Evolutionary conservation across 2,797 vertebrate species (phyloP).

Genomic region (Halcyon badia): DNA sequence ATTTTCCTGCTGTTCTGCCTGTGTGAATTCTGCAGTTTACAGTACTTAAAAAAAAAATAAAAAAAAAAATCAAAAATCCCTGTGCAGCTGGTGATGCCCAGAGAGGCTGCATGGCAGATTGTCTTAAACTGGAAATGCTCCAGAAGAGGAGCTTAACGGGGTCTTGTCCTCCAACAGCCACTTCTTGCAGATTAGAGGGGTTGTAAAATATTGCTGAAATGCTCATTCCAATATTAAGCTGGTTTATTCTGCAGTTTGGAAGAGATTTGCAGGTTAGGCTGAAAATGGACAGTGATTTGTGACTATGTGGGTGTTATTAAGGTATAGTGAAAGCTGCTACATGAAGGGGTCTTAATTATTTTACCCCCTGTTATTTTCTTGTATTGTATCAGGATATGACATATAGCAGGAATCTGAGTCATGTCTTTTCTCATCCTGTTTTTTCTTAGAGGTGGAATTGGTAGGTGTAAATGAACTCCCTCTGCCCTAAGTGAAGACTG

Average conservation of each 20-base stretch:
- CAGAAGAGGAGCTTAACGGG: slow-evolving; percentile 21
- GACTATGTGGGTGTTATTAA: background rate
- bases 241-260: background rate
- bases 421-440: background rate
- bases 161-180: background rate
- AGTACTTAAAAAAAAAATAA: background rate
- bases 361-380: background rate
- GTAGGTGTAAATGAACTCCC: background rate
- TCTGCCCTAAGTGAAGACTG: background rate
- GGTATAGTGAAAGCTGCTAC: background rate
- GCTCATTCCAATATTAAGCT: background rate
- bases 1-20: background rate
- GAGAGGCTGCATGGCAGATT: background rate
- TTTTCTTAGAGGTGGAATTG: background rate
- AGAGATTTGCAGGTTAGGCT: background rate
- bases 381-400: background rate
- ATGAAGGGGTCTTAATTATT: background rate
- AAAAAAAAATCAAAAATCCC: too few species aligned
- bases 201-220: background rate
- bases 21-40: background rate
- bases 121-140: slow-evolving; percentile 29
- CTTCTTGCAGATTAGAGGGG: slow-evolving; percentile 20
- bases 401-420: background rate
- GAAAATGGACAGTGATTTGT: background rate
- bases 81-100: background rate